Evolutionary conservation across 2,797 vertebrate genomes (phyloP).

Genomic region (Alectoris magna): DNA sequence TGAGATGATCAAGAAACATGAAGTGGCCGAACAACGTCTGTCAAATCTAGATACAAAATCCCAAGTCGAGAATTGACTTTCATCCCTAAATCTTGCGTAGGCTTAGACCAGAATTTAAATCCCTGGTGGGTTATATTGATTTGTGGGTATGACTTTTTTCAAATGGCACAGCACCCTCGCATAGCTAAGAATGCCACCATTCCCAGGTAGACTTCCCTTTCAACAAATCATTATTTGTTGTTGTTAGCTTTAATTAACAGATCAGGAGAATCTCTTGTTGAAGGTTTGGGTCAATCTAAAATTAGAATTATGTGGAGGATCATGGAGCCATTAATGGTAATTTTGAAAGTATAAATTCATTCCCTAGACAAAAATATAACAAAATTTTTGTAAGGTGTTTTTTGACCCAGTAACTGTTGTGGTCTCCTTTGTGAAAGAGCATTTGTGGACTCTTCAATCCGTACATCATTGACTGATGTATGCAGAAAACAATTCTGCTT

Average conservation of each 20-base stretch:
- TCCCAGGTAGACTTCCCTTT: neutral
- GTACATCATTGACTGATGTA: neutral
- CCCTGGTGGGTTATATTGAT: neutral
- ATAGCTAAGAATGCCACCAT: neutral
- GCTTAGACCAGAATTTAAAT: neutral
- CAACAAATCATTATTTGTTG: neutral
- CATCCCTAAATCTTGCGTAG: neutral
- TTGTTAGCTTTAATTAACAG: neutral
- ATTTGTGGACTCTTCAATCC: neutral
- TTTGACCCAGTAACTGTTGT: neutral
- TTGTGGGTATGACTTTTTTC: neutral
- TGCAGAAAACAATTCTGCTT: neutral
- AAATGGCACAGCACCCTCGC: neutral
- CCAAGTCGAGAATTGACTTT: neutral
- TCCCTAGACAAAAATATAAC: neutral
- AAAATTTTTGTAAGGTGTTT: neutral
- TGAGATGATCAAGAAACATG: neutral
- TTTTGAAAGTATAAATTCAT: neutral
- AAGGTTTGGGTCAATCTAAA: neutral
- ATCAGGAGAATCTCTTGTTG: neutral
- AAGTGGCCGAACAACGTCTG: neutral
- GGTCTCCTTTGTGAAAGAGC: neutral
- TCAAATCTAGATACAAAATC: neutral
- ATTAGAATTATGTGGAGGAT: neutral
- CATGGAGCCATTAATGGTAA: neutral